Conservation (phyloP, 2,888 invertebrate species). For the Oligia latruncula region DNA sequence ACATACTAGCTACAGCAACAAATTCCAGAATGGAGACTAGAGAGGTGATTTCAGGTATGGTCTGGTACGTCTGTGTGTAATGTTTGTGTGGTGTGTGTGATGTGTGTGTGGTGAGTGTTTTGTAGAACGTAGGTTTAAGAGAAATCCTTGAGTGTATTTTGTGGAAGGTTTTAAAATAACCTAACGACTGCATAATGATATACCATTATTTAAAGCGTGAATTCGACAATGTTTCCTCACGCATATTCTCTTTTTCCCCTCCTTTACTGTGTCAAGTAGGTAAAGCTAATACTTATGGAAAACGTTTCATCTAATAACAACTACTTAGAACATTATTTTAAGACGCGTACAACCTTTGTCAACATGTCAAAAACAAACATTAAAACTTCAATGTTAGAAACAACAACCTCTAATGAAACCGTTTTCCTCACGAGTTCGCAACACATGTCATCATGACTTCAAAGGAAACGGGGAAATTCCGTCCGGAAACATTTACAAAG, state of each 20-base stretch:
- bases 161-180: background rate
- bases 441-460: conserved; percentile 52
- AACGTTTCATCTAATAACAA: background rate
- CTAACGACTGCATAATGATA: background rate
- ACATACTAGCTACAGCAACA: too few species aligned
- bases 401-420: conserved; percentile 56
- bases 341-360: conserved; percentile 4
- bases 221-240: background rate
- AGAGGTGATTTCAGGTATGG: too few species aligned
- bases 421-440: conserved; percentile 49
- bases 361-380: conserved; percentile 46
- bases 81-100: too few species aligned
- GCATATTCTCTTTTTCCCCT: background rate
- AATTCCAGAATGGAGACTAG: too few species aligned
- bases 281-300: background rate
- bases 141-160: background rate
- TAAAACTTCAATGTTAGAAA: conserved; percentile 58
- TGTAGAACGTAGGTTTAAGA: background rate
- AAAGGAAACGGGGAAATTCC: conserved; percentile 55
- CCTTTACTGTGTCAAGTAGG: background rate
- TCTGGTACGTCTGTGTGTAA: too few species aligned
- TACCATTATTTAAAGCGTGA: background rate
- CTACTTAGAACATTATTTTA: background rate
- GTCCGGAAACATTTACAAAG: conserved; percentile 53
- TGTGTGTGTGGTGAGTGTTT: too few species aligned